Percentiles rank a stretch among this genome's conserved stretches.
phyloP scores from a whole-genome alignment of 1,140 invertebrate species.

The Drosophila tropicalis region DNA sequence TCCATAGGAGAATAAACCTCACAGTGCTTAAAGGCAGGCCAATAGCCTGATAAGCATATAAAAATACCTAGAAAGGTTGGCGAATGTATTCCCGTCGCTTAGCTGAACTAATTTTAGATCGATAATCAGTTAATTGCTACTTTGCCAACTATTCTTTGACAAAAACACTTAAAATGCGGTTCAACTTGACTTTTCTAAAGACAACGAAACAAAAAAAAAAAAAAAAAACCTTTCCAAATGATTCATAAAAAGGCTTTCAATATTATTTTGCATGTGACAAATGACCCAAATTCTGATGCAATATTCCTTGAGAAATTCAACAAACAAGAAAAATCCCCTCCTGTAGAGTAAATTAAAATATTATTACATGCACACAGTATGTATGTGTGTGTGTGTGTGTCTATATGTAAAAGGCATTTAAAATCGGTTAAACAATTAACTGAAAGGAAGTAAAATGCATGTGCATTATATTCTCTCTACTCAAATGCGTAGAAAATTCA shows the following conservation, averaged over 20 bases:
- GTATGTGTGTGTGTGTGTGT: neutral
- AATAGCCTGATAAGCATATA: neutral
- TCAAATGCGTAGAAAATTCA: slow-evolving; percentile 36
- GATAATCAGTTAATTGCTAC: slow-evolving; percentile 23
- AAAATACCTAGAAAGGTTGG: neutral
- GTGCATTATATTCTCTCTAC: slow-evolving; percentile 28
- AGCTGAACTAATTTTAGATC: slow-evolving; percentile 28
- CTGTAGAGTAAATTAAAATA: neutral
- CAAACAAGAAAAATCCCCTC: neutral
- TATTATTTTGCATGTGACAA: neutral
- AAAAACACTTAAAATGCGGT: neutral
- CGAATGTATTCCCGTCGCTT: neutral
- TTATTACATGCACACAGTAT: neutral
- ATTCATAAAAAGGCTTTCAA: neutral
- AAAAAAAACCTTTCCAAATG: neutral
- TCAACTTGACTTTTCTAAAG: neutral
- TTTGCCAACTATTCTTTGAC: slow-evolving; percentile 16
- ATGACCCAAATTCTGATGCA: slow-evolving; percentile 22
- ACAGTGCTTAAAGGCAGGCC: neutral
- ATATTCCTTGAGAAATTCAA: slow-evolving; percentile 4
- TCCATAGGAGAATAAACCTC: too few relatives aligned
- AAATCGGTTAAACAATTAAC: slow-evolving; percentile 39
- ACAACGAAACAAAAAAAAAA: too few relatives aligned
- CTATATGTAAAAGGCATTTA: neutral
- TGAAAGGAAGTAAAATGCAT: slow-evolving; percentile 32